phyloP scores from a whole-genome alignment of 2,113 vertebrate genomes.

The Hystrix cristata region DNA sequence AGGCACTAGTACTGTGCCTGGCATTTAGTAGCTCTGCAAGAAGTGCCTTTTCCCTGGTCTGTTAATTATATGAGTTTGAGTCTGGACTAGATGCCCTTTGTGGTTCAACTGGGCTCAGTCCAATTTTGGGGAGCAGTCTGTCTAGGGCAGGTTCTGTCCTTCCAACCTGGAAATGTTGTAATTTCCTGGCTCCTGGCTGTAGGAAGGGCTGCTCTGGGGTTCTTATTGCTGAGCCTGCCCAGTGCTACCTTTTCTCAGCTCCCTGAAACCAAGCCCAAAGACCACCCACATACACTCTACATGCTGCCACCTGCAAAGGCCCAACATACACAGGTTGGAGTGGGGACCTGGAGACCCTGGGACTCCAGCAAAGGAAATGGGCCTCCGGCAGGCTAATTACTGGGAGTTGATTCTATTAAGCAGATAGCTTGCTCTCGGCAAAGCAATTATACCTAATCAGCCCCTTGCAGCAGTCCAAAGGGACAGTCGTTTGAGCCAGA shows the following conservation, averaged over 20 bases:
- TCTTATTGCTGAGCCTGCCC: neutral
- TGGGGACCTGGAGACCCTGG: neutral
- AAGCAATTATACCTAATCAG: conserved; percentile 84
- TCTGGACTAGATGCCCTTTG: neutral
- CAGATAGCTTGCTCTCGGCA: conserved; percentile 81
- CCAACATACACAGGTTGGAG: conserved; percentile 15
- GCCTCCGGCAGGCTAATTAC: conserved; percentile 80
- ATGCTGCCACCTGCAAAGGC: neutral
- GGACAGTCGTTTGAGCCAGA: conserved; percentile 73
- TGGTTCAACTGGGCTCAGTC: neutral
- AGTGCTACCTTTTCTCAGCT: neutral
- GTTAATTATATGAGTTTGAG: neutral
- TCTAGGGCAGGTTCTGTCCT: neutral
- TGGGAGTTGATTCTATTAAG: conserved; percentile 83
- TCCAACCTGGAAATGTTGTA: neutral
- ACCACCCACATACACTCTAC: neutral
- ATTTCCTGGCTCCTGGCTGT: neutral
- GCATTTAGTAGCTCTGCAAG: conserved; percentile 6
- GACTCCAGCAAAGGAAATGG: conserved; percentile 72
- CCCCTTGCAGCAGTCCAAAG: conserved; percentile 74
- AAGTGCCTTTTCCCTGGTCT: neutral
- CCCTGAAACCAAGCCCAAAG: neutral
- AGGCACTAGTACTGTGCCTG: neutral
- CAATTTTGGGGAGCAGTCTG: neutral
- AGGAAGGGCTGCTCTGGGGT: neutral